Conservation (phyloP, 1,140 invertebrate genomes). For the Anadara kagoshimensis region DNA sequence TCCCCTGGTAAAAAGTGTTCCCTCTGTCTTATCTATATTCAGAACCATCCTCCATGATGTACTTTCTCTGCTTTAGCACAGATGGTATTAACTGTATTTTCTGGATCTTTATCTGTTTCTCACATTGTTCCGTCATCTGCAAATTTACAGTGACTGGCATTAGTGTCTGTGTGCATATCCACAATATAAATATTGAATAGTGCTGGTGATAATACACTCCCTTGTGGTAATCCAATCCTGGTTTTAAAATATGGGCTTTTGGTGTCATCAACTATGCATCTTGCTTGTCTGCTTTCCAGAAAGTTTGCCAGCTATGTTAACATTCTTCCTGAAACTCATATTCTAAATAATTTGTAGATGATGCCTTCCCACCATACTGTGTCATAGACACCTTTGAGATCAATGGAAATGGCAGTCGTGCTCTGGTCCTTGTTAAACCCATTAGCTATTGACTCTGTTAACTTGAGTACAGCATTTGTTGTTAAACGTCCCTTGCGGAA, state of each 20-base stretch:
- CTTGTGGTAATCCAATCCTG: background rate
- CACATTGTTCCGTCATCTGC: slow-evolving; percentile 7
- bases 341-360: background rate
- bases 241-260: background rate
- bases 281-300: background rate
- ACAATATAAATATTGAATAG: slow-evolving; percentile 1
- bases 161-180: background rate
- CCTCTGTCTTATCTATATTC: background rate
- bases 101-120: background rate
- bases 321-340: background rate
- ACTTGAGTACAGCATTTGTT: background rate
- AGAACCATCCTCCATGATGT: slow-evolving; percentile 7
- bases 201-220: background rate
- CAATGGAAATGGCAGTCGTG: background rate
- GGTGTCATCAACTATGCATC: too few relatives aligned
- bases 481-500: slow-evolving; percentile 3
- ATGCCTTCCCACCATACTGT: slow-evolving; percentile 1
- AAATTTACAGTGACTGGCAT: background rate
- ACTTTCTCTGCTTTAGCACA: background rate
- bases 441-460: too few relatives aligned
- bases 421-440: background rate
- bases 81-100: background rate
- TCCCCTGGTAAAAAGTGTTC: background rate
- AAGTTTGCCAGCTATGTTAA: background rate
- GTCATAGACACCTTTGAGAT: background rate